Percentiles rank a stretch among this genome's conserved stretches.
These are phyloP conservation scores for Leptoclinus maculatus DNA, from an alignment of 2,797 vertebrate species.

Conservation along the genomic window DNA sequence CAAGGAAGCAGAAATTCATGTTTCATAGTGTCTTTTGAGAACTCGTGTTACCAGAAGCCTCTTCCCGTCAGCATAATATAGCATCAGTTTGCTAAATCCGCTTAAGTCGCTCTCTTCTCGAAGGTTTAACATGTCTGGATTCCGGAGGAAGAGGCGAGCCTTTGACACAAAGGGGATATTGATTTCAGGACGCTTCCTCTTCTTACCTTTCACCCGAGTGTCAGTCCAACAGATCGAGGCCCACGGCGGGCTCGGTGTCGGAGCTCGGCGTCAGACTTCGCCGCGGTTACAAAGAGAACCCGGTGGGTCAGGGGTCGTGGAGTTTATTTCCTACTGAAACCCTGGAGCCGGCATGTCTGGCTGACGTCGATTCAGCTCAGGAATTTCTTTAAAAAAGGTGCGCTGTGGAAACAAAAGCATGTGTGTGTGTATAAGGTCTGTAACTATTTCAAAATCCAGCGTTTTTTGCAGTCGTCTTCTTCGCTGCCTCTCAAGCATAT, in stretches of 20 bases:
- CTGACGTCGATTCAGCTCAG: not conserved
- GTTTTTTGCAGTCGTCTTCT: too few relatives aligned
- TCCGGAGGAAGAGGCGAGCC: conserved; percentile 41
- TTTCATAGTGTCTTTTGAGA: conserved; percentile 14
- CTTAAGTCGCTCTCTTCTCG: conserved; percentile 18
- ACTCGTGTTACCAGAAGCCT: conserved; percentile 32
- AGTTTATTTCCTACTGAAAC: conserved; percentile 10
- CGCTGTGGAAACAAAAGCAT: not conserved
- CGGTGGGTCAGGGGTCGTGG: conserved; percentile 26
- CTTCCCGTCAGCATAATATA: conserved; percentile 22
- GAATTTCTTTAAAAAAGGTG: not conserved
- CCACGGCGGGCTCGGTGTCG: not conserved
- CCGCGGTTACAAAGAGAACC: conserved; percentile 13
- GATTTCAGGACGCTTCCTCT: conserved; percentile 69
- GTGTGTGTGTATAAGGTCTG: not conserved
- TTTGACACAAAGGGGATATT: conserved; percentile 64
- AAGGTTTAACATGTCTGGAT: conserved; percentile 53
- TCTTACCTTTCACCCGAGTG: conserved; percentile 66
- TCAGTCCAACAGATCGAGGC: conserved; percentile 47
- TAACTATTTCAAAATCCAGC: not conserved
- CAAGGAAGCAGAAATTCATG: not conserved
- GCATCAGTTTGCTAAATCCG: conserved; percentile 48
- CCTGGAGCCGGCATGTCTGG: conserved; percentile 39
- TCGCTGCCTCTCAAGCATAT: not conserved
- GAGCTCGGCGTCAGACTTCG: conserved; percentile 15